Evolutionary conservation across 2,888 invertebrate genomes (phyloP).

Genomic region (Amorpha juglandis): DNA sequence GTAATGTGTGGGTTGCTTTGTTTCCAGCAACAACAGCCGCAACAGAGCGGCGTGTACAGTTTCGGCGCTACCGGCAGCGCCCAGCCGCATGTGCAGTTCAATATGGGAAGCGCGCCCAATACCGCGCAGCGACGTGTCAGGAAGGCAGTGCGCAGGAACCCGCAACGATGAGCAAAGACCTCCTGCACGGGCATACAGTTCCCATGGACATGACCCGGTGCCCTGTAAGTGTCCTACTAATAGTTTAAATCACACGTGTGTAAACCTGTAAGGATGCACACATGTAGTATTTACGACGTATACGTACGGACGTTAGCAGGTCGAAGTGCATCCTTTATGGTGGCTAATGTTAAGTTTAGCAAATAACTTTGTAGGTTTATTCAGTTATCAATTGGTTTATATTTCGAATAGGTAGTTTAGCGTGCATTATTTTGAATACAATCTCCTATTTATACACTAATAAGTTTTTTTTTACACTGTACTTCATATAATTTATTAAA

Average conservation of each 20-base stretch:
- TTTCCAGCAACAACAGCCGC: constrained; percentile 38
- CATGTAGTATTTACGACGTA: neutral
- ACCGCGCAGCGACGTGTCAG: constrained; percentile 55
- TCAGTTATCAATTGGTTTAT: constrained; percentile 20
- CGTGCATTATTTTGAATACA: constrained; percentile 23
- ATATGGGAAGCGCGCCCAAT: constrained; percentile 63
- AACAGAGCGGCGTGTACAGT: constrained; percentile 55
- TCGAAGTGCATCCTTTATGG: constrained; percentile 31
- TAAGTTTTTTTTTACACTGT: constrained; percentile 12
- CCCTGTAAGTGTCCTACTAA: constrained; percentile 38
- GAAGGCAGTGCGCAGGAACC: constrained; percentile 66
- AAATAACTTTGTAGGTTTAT: constrained; percentile 21
- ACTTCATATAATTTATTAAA: constrained; percentile 10
- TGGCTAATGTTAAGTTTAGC: constrained; percentile 27
- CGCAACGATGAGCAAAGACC: constrained; percentile 55
- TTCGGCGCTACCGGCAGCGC: constrained; percentile 50
- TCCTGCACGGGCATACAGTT: neutral
- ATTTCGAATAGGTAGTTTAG: constrained; percentile 13
- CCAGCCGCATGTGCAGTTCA: constrained; percentile 62
- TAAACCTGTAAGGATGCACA: constrained; percentile 32
- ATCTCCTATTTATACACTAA: constrained; percentile 15
- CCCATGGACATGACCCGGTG: neutral
- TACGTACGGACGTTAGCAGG: neutral
- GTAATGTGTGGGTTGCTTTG: too few relatives aligned
- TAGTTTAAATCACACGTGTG: constrained; percentile 31